A percentile compares a stretch with the other conserved stretches of the same genome.
Conservation (phyloP, 2,113 vertebrate genomes). For the Columbina picui region DNA sequence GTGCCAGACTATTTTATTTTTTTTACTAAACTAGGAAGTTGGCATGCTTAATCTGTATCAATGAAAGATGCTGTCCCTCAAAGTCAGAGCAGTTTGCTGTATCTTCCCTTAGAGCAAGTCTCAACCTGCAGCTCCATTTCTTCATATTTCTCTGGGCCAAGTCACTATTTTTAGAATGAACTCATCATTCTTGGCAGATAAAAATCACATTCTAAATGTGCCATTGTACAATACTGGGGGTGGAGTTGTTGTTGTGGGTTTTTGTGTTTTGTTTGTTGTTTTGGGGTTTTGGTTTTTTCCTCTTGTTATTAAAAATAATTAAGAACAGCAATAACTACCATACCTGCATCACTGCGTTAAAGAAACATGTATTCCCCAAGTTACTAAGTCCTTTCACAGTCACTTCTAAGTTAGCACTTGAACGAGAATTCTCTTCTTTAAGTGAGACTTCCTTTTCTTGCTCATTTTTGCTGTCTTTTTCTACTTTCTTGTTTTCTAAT, state of each 20-base stretch:
- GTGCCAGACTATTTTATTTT: not conserved
- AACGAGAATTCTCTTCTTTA: constrained; percentile 66
- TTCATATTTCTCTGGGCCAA: not conserved
- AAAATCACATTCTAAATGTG: not conserved
- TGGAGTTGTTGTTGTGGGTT: not conserved
- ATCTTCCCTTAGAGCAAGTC: not conserved
- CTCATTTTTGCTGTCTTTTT: constrained; percentile 77
- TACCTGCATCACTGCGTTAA: constrained; percentile 97
- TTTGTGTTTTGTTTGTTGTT: not conserved
- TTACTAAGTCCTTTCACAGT: constrained; percentile 93
- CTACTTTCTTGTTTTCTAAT: constrained; percentile 77
- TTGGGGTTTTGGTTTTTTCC: not conserved
- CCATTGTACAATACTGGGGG: not conserved
- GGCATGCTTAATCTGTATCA: not conserved
- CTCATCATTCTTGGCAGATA: not conserved
- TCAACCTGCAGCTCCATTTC: constrained; percentile 20
- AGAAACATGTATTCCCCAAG: constrained; percentile 97
- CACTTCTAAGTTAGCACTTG: constrained; percentile 53
- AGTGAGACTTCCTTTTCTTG: constrained; percentile 73
- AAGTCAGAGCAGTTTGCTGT: not conserved
- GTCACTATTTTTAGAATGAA: constrained; percentile 19
- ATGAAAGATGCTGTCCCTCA: not conserved
- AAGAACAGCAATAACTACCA: not conserved
- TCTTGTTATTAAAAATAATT: not conserved
- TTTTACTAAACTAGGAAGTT: not conserved